Base-by-base conservation (phyloP, 2,888 invertebrate species). In the Drosophila meridiana region DNA sequence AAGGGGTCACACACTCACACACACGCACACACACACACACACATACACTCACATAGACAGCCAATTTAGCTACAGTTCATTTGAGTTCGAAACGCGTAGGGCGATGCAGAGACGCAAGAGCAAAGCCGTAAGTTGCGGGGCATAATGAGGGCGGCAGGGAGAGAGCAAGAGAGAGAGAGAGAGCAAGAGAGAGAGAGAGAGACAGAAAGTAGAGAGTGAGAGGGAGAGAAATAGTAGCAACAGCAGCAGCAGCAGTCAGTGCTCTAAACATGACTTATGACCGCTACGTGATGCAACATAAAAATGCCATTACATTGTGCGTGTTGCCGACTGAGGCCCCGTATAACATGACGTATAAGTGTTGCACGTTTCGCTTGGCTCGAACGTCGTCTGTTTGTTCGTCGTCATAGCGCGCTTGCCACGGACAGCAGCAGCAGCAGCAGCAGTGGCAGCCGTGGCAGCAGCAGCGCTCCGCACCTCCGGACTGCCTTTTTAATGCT, bases 271-370 rank as follows among this genome's bases (percentile, higher is more conserved):
- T 91, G 91, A 91, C 92, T 91, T 91, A 92, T 91, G 92, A 91
- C 90, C 91, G 80, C 78, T 91, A 91, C 92, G 92, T 91, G 91
- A 92, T 92, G 91, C 91, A 92, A 92, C 91, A 91, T 91, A 91
- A 92, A 91, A 91, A 90, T 91, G 87, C 87, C 85, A 88, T 87
- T 90, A 89, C 82, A 86, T 83, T 80, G 83, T 84, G 83, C 86
- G 88, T 79, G 78, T 81, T 83, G 70, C 81, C 66, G 58, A 67
- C 70, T 58, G 57, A 71, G 64, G 57, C 73, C 69, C 69, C 76
- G 73, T 84, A 80, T 75, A 84, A 84, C 91, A 90, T 88, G 91
- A 88, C 90, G 86, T 90, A 89, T 86, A 89, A 91, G 86, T 90
- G 84, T 84, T 84, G 87, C 83, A 91, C 91, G 90, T 91, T 90